Conservation (phyloP, 1,140 invertebrate species). For the Pseudomyrmex cubaensis region DNA sequence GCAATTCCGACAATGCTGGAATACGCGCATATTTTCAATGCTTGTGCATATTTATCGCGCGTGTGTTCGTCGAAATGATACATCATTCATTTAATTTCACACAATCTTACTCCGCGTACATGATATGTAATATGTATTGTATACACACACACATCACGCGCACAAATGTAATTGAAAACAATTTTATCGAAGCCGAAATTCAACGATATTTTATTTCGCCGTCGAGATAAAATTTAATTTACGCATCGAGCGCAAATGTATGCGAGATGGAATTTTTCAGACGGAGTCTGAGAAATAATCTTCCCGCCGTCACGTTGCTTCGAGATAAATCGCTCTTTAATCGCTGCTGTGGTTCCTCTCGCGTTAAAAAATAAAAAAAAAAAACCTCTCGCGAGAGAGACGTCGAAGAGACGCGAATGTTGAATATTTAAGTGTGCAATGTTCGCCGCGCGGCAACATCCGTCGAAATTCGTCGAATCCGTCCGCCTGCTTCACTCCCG, state of each 20-base stretch:
- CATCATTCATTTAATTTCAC: neutral
- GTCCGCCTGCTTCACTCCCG: neutral
- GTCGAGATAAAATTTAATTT: constrained; percentile 34
- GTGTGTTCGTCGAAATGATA: neutral
- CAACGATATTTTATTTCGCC: constrained; percentile 20
- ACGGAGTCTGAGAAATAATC: neutral
- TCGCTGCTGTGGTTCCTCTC: neutral
- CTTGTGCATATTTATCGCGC: neutral
- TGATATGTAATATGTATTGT: no score
- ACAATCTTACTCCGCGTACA: neutral
- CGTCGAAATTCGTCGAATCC: constrained; percentile 2
- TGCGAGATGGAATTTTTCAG: constrained; percentile 3
- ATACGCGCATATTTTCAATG: constrained; percentile 4
- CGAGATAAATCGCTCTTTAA: constrained; percentile 31
- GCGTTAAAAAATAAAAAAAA: neutral
- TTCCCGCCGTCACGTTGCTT: neutral
- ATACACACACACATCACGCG: neutral
- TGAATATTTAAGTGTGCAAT: constrained; percentile 49
- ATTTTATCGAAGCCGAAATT: neutral
- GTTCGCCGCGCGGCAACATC: neutral
- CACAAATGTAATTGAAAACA: neutral
- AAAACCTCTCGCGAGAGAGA: neutral
- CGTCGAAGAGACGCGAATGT: constrained; percentile 2
- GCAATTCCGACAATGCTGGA: constrained; percentile 27
- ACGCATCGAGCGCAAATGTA: neutral